Evolutionary conservation across 2,888 invertebrate species (phyloP).

Genomic region (Monopis laevigella): DNA sequence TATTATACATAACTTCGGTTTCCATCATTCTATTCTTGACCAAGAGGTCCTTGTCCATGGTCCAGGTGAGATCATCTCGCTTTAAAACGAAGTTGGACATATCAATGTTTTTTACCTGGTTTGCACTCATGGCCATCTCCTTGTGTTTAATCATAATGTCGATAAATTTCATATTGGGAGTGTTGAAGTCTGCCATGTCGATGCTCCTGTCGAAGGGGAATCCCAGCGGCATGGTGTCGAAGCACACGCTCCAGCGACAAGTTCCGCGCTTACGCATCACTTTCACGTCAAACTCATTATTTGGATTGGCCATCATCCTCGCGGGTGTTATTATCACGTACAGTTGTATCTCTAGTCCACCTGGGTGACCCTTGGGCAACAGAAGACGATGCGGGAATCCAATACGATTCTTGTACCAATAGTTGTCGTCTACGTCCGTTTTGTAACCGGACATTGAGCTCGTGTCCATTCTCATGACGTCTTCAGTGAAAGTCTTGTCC

Average conservation of each 20-base stretch:
- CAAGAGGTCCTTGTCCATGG: conserved; percentile 45
- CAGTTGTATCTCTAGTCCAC: conserved; percentile 72
- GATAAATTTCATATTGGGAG: conserved; percentile 72
- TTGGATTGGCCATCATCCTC: conserved; percentile 52
- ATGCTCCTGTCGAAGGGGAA: conserved; percentile 81
- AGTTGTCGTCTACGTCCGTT: conserved; percentile 50
- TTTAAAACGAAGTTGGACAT: conserved; percentile 48
- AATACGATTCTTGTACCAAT: conserved; percentile 57
- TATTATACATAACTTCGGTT: conserved; percentile 2
- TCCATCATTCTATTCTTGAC: conserved; percentile 31
- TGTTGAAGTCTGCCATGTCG: conserved; percentile 65
- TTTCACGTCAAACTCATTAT: conserved; percentile 49
- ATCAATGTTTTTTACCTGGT: conserved; percentile 37
- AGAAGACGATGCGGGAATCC: conserved; percentile 76
- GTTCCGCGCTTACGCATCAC: conserved; percentile 59
- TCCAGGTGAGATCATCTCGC: conserved; percentile 48
- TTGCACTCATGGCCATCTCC: conserved; percentile 42
- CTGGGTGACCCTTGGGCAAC: conserved; percentile 73
- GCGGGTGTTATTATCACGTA: conserved; percentile 70
- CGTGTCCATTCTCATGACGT: conserved; percentile 25
- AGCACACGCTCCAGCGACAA: conserved; percentile 60
- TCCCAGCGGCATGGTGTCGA: conserved; percentile 73
- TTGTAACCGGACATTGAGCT: conserved; percentile 36
- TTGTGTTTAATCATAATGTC: conserved; percentile 72
- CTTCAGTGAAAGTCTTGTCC: conserved; percentile 18